Percentiles rank a stretch among this genome's conserved stretches.
Conservation (phyloP, 2,797 vertebrate genomes). For the Anas capensis region DNA sequence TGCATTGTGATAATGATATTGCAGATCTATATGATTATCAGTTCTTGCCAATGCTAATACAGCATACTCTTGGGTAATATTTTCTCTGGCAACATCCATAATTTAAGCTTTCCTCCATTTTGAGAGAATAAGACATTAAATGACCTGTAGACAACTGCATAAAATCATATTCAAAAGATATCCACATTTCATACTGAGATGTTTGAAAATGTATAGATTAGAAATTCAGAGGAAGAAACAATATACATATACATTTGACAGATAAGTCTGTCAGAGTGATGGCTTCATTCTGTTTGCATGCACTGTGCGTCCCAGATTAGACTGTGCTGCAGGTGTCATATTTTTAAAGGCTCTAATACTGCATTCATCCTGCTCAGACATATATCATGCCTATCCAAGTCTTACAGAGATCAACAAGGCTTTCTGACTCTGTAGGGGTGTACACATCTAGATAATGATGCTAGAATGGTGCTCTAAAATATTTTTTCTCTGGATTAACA, state of each 20-base stretch:
- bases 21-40: constrained; percentile 39
- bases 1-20: background rate
- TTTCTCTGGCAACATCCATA: background rate
- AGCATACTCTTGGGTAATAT: constrained; percentile 12
- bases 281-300: constrained; percentile 7
- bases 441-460: background rate
- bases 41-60: constrained; percentile 8
- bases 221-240: constrained; percentile 32
- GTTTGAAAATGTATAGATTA: constrained; percentile 22
- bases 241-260: background rate
- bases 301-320: background rate
- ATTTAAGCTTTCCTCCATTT: constrained; percentile 27
- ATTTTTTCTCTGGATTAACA: background rate
- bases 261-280: background rate
- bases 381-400: background rate
- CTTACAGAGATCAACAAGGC: background rate
- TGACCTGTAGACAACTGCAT: constrained; percentile 33
- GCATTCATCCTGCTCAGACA: background rate
- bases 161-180: constrained; percentile 39
- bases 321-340: background rate
- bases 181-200: background rate
- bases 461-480: background rate
- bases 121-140: constrained; percentile 50
- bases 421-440: background rate
- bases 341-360: constrained; percentile 4